phyloP scores from a whole-genome alignment of 2,888 invertebrate species.

The Leptopilina myrica region DNA sequence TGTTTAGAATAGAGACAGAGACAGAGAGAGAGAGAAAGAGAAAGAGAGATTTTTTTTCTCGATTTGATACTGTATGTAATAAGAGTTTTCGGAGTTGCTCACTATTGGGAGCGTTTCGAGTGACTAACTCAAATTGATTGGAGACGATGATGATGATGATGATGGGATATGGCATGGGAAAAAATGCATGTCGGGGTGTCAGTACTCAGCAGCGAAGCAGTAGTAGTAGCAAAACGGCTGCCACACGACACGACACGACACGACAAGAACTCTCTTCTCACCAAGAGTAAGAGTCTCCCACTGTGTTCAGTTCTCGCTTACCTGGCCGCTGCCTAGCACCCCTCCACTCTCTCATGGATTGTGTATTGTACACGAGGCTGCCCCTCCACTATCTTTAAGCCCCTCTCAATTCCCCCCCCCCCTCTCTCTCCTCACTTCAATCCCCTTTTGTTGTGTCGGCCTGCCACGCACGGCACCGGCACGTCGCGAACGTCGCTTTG shows the following conservation, averaged over 20 bases:
- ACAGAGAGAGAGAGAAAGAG: no score
- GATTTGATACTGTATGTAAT: no score
- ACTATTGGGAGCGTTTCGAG: conserved; percentile 4
- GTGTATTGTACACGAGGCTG: conserved; percentile 65
- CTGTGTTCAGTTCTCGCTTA: conserved; percentile 72
- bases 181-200: conserved; percentile 20
- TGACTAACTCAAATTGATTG: conserved; percentile 13
- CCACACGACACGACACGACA: conserved; percentile 49
- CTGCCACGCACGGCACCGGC: conserved; percentile 36
- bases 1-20: no score
- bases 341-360: conserved; percentile 65
- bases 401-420: conserved; percentile 49
- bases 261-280: conserved; percentile 50
- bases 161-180: conserved; percentile 21
- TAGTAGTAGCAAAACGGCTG: conserved; percentile 36
- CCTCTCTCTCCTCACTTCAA: conserved; percentile 49
- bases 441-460: conserved; percentile 35
- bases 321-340: conserved; percentile 69
- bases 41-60: no score
- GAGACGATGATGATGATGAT: conserved; percentile 1
- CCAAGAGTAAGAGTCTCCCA: conserved; percentile 62
- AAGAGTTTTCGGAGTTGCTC: not conserved
- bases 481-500: not conserved
- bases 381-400: conserved; percentile 62
- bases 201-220: conserved; percentile 27